Base-by-base conservation (phyloP, 1,140 invertebrate species). In the Amphibalanus amphitrite region DNA sequence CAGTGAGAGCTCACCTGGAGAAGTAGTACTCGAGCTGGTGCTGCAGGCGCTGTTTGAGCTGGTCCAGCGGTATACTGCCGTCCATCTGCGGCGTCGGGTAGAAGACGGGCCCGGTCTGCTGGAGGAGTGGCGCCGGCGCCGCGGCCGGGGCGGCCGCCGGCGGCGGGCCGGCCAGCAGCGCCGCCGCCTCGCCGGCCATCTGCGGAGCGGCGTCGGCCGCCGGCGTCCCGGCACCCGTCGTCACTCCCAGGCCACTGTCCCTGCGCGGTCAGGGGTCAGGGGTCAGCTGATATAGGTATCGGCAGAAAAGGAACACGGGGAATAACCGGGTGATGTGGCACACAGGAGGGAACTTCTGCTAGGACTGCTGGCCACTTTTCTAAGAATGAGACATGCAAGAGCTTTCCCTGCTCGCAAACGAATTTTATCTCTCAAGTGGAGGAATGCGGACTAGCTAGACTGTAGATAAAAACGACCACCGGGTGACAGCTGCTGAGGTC, bases 1-100 rank as follows among this genome's bases (percentile, higher is more conserved):
- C 70, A 72, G 67, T 10, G 26, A 29, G 10, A 17, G n/a, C 75
- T 77, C 81, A 89, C 88, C 88, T 87, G 74, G 91, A 93, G 82
- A 93, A 93, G 80, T 93, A 93, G 80, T 92, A 92, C 82, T 94
- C 91, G 74, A 93, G 85, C 79, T 93, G 91, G 71, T 86, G 85
- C 76, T 89, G 89, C 75, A 93, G 85, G 84, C 89, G 84, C 74
- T 86, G 85, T 81, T 91, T 89, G 20, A 92, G 81, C 78, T 91
- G 86, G 74, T 90, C 88, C 77, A 89, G 80, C 40, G 80, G 75
- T 20, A 81, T 70, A 82, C 77, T 85, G 82, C 67, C 79, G 78
- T 67, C 65, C 65, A 67, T 26, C 65, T 68, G 80, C 76, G 38
- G 77, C 75, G 29, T 79, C 75, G 38, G 80, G 81, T 79, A 64